Conservation (phyloP, 2,113 vertebrate species). For the Talpa occidentalis region DNA sequence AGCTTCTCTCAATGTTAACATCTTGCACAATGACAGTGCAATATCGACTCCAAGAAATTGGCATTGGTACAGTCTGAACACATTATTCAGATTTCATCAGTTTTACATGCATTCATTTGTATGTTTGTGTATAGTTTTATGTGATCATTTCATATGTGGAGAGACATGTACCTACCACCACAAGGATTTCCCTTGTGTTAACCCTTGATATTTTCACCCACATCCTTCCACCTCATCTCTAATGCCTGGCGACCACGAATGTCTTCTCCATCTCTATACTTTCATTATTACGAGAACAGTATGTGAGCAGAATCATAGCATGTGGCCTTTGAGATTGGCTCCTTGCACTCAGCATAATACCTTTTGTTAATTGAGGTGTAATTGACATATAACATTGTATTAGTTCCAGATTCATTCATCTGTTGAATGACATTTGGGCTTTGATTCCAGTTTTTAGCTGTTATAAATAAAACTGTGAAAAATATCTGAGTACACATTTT, state of each 20-base stretch:
- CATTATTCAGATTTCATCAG: background rate
- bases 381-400: background rate
- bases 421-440: background rate
- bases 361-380: background rate
- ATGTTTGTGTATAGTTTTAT: background rate
- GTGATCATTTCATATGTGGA: background rate
- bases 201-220: background rate
- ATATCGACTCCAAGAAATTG: background rate
- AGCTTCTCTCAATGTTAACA: background rate
- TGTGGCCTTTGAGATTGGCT: background rate
- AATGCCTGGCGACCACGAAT: background rate
- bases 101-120: background rate
- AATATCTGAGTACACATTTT: background rate
- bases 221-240: background rate
- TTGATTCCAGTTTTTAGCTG: conserved; percentile 15
- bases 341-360: background rate
- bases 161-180: background rate
- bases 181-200: background rate
- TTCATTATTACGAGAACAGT: background rate
- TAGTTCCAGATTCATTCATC: background rate
- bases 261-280: background rate
- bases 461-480: background rate
- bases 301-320: background rate
- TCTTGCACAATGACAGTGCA: background rate
- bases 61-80: background rate